Conservation (phyloP, 2,113 vertebrate genomes). For the Rhabdomys dilectus region DNA sequence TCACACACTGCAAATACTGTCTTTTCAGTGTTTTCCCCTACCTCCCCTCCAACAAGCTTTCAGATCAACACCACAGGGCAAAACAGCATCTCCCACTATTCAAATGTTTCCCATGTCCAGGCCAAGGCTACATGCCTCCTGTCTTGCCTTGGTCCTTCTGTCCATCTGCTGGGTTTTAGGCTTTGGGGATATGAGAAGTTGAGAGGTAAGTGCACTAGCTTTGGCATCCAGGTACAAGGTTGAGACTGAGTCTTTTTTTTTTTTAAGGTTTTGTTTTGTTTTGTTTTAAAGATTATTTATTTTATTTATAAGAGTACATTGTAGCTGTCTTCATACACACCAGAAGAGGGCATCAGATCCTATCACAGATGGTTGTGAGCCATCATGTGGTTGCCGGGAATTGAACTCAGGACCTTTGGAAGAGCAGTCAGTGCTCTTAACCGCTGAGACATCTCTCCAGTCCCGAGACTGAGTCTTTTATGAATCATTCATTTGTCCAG, state of each 20-base stretch:
- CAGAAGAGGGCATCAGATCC: too few relatives aligned
- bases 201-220: background rate
- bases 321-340: too few relatives aligned
- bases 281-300: too few relatives aligned
- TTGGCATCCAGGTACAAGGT: background rate
- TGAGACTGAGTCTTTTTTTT: too few relatives aligned
- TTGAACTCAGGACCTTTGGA: too few relatives aligned
- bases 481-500: background rate
- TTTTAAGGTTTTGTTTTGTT: too few relatives aligned
- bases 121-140: background rate
- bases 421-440: too few relatives aligned
- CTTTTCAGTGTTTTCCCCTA: background rate
- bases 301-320: too few relatives aligned
- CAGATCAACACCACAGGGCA: background rate
- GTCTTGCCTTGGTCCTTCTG: background rate
- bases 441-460: too few relatives aligned
- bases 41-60: background rate
- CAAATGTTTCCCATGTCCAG: background rate
- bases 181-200: background rate
- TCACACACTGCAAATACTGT: background rate
- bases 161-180: background rate
- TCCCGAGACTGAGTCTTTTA: background rate
- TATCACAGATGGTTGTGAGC: too few relatives aligned
- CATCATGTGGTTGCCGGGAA: too few relatives aligned
- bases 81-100: background rate